Base-by-base conservation (phyloP, 2,888 invertebrate species). In the Amphipyra tragopoginis region DNA sequence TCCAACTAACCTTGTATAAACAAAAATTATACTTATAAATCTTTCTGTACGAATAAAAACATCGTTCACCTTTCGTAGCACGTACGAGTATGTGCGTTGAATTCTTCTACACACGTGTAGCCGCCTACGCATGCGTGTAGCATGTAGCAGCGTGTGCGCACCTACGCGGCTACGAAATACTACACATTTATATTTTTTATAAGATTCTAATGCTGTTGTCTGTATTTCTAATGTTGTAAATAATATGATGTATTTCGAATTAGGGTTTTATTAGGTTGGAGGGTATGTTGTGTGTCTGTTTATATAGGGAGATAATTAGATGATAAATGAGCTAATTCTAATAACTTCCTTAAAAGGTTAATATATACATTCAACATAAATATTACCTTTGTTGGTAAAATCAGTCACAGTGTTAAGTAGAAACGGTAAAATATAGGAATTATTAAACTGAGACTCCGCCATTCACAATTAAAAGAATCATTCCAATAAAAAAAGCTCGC, bases 401-500 rank as follows among this genome's bases (percentile, higher is more conserved):
- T 7, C 0, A 29, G 5, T 29, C 5, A 2, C 29, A 29, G 29
- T 29, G 7, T 7, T 29, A 29, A 29, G 5, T 29, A 29, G 29
- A 29, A 29, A 29, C 5, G 1, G 36, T 11, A 10, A 36, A 36
- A 36, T 33, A 5, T 10, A 47, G 34, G 11, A 34, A 48, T 11
- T 10, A 13, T 47, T 14, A 33, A n/a, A 15, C 6, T 67, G 56
- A 70, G 68, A 58, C 64, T 62, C 72, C 70, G 71, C 71, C 78
- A 81, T 71, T 78, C 76, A 80, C 80, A 80, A 82, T 84, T 82
- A 85, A 84, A 77, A 80, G 63, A 81, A 83, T 81, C 72, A 77
- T 79, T 77, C 75, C 75, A 72, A 82, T 75, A 79, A 81, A 86
- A 82, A 7, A 85, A 53, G 34, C 62, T 79, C 79, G 72, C 72